Evolutionary conservation across 2,888 invertebrate genomes (phyloP), one percentile per base, ranked within the genome.

Genomic region (Callyntrura sp.): DNA sequence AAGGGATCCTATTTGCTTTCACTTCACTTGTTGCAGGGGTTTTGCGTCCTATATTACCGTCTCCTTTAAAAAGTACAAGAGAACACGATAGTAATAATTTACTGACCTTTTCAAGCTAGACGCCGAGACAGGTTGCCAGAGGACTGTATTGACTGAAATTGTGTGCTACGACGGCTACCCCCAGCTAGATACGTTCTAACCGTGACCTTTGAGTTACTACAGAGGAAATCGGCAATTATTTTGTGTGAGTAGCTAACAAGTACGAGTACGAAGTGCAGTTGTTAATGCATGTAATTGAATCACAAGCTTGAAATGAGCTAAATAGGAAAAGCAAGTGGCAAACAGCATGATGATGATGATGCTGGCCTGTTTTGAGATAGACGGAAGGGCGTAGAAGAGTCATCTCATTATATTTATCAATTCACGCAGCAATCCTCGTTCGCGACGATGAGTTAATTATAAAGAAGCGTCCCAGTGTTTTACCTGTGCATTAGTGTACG

Each of bases 241-340:
- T 73, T 14, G 6, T 14, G 0, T 43, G 23, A 45, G 20, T 6
- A 48, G 73, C 73, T 43, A 70, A 70, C 70, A 6, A 70, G 35
- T 43, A 12, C 6, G 35, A 35, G 35, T 65, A 28, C n/a, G n/a
- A n/a, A n/a, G n/a, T n/a, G 20, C 12, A 48, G 23, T 48, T 73
- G 48, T n/a, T 70, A 70, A 70, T n/a, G 73, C 20, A 48, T 12
- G 8, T 73, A 73, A 73, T 73, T 73, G 73, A 73, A 73, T 73
- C 48, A 73, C 73, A 73, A 45, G 73, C 73, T 1, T 48, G 48
- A 48, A 73, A 48, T 48, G 73, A 48, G 45, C 6, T 35, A 23
- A 45, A 73, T 45, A 6, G 73, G 45, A 20, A 73, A 45, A 73
- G 48, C 70, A 45, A 73, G 48, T 17, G 14, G 12, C 3, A 73